Evolutionary conservation across 2,113 vertebrate species (phyloP).

Genomic region (Scomber japonicus): DNA sequence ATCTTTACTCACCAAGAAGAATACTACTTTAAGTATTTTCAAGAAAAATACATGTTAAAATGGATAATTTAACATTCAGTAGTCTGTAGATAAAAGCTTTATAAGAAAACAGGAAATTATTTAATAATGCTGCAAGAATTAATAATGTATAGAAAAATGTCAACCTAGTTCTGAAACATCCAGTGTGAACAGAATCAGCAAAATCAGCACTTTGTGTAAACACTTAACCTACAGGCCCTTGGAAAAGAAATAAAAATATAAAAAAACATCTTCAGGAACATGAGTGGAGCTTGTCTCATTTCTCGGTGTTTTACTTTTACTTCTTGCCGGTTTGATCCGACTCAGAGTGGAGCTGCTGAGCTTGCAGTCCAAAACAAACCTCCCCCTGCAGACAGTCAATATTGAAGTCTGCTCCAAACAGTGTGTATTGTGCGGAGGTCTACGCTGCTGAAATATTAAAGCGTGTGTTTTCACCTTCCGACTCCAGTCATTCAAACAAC

Average conservation of each 20-base stretch:
- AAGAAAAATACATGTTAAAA: no score
- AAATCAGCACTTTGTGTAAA: constrained; percentile 21
- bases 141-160: neutral
- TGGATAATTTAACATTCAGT: neutral
- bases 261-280: neutral
- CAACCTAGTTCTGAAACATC: neutral
- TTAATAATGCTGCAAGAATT: neutral
- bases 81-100: neutral
- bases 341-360: neutral
- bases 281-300: constrained; percentile 1
- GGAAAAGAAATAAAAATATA: neutral
- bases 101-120: neutral
- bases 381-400: constrained; percentile 45
- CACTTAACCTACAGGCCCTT: neutral
- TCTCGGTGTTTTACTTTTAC: constrained; percentile 21
- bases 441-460: constrained; percentile 26
- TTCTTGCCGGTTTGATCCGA: constrained; percentile 13
- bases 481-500: neutral
- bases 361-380: constrained; percentile 56
- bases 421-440: neutral
- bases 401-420: constrained; percentile 29
- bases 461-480: constrained; percentile 6
- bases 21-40: no score
- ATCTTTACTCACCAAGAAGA: neutral
- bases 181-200: constrained; percentile 9